These are phyloP conservation scores for Galerucella pusilla DNA, from an alignment of 2,888 invertebrate species.

Conservation along the genomic window DNA sequence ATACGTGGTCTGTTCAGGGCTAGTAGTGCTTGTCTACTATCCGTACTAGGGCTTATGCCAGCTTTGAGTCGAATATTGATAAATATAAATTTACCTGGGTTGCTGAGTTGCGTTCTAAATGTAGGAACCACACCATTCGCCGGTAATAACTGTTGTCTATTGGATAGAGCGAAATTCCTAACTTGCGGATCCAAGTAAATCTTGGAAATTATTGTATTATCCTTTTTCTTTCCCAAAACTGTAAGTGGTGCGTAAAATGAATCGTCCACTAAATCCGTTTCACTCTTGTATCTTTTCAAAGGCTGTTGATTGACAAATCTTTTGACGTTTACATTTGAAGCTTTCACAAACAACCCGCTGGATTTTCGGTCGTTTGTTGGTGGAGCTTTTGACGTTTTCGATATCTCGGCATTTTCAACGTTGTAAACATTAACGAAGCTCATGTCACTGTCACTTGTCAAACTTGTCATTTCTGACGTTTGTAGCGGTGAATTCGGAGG, in stretches of 20 bases:
- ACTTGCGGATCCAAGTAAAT: conserved; percentile 57
- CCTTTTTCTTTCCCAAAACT: conserved; percentile 50
- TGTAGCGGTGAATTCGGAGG: conserved; percentile 15
- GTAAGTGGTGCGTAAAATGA: conserved; percentile 47
- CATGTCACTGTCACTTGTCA: conserved; percentile 62
- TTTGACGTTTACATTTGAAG: conserved; percentile 1
- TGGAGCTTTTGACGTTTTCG: conserved; percentile 43
- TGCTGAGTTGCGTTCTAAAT: conserved; percentile 42
- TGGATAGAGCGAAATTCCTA: conserved; percentile 50
- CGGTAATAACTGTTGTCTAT: conserved; percentile 41
- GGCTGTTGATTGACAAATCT: background rate
- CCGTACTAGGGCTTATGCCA: too few species aligned
- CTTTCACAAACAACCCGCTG: conserved; percentile 9
- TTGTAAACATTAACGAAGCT: conserved; percentile 62
- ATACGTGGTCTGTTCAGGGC: too few species aligned
- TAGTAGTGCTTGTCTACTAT: too few species aligned
- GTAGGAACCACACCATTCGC: conserved; percentile 11
- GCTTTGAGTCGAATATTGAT: too few species aligned
- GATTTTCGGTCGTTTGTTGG: background rate
- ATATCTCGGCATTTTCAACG: conserved; percentile 58
- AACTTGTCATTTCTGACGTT: conserved; percentile 21
- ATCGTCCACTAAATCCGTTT: conserved; percentile 46
- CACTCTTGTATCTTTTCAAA: conserved; percentile 46
- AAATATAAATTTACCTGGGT: conserved; percentile 22
- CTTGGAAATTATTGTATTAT: conserved; percentile 57